A percentile compares a stretch with the other conserved stretches of the same genome.
These are phyloP conservation scores for Oryzias celebensis DNA, from an alignment of 2,113 vertebrate genomes.

Conservation along the genomic window DNA sequence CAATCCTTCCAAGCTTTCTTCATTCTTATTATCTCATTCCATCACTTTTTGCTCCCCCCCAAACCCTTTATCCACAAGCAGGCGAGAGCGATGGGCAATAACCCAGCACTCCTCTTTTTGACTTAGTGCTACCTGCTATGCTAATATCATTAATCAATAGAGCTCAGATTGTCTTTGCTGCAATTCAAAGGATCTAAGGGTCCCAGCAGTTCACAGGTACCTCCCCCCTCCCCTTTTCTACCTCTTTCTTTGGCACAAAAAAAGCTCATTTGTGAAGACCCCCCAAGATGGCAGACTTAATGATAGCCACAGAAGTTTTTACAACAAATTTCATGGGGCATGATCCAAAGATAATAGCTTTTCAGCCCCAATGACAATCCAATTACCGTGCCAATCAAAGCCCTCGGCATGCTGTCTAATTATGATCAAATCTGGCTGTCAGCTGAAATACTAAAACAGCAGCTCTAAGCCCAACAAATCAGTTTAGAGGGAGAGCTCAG, in stretches of 20 bases:
- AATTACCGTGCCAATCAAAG: conserved; percentile 99
- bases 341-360: conserved; percentile 99
- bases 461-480: conserved; percentile 99
- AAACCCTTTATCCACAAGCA: conserved; percentile 65
- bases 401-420: conserved; percentile 99
- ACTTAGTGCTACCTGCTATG: conserved; percentile 90
- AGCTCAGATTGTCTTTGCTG: conserved; percentile 89
- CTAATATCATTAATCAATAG: conserved; percentile 99
- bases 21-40: conserved; percentile 64
- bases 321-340: conserved; percentile 99
- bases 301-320: conserved; percentile 99
- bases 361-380: conserved; percentile 99
- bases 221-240: conserved; percentile 64
- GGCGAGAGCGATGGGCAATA: conserved; percentile 80
- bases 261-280: conserved; percentile 95
- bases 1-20: conserved; percentile 47
- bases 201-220: conserved; percentile 90
- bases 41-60: conserved; percentile 35
- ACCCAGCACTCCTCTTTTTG: conserved; percentile 77
- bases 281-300: conserved; percentile 99
- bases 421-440: conserved; percentile 99
- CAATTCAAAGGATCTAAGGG: conserved; percentile 88
- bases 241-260: conserved; percentile 33
- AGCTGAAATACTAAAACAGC: conserved; percentile 99
- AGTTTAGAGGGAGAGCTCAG: conserved; percentile 84